These are phyloP conservation scores for Eudyptes chrysolophus DNA, from an alignment of 2,113 vertebrate genomes.

Conservation along the genomic window DNA sequence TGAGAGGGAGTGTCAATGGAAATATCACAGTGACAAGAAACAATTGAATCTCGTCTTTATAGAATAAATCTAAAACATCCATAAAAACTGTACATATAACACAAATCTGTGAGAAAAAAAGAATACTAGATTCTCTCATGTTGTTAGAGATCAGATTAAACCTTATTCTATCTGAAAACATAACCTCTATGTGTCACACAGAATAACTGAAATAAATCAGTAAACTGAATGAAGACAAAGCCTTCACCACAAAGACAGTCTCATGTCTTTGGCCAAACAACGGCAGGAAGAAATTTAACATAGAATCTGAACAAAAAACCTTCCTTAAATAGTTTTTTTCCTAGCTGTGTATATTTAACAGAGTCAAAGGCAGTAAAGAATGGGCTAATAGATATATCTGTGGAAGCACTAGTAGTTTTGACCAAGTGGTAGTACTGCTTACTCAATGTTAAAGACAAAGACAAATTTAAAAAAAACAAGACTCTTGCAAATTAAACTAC, in stretches of 20 bases:
- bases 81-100: not conserved
- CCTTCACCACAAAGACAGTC: not conserved
- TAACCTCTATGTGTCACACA: not conserved
- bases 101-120: not conserved
- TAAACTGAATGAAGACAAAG: not conserved
- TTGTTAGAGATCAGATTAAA: not conserved
- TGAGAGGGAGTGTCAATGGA: not conserved
- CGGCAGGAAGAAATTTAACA: not conserved
- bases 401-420: not conserved
- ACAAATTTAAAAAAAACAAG: not conserved
- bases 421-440: not conserved
- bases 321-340: not conserved
- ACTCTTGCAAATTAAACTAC: not conserved
- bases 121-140: not conserved
- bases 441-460: not conserved
- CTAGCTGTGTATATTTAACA: not conserved
- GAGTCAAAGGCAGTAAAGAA: not conserved
- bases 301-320: not conserved
- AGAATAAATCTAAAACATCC: not conserved
- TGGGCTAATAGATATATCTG: rapidly evolving
- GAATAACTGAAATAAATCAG: not conserved
- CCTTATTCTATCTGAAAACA: not conserved
- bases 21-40: not conserved
- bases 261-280: not conserved
- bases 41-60: not conserved